phyloP scores from a whole-genome alignment of 2,113 vertebrate genomes.

The Cephalophus harveyi region DNA sequence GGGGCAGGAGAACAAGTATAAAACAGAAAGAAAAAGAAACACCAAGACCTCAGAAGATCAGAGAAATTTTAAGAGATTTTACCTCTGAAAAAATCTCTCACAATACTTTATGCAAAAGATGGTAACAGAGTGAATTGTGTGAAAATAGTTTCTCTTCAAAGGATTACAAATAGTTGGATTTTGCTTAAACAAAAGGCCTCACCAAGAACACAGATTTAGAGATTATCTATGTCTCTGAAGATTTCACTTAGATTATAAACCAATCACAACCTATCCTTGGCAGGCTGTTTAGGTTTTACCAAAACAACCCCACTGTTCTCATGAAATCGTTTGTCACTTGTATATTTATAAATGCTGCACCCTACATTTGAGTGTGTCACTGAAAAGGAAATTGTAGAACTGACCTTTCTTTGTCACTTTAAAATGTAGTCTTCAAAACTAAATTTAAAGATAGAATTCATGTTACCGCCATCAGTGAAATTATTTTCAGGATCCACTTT shows the following conservation, averaged over 20 bases:
- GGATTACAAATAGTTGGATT: background rate
- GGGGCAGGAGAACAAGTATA: background rate
- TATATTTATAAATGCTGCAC: background rate
- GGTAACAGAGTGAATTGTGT: background rate
- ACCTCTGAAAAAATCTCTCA: background rate
- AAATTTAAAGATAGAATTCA: background rate
- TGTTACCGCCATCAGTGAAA: background rate
- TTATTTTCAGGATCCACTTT: background rate
- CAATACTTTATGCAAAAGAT: background rate
- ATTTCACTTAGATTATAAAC: background rate
- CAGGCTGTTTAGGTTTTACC: background rate
- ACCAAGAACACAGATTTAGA: background rate
- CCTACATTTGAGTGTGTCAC: background rate
- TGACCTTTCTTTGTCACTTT: background rate
- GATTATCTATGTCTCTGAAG: background rate
- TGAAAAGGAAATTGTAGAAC: slow-evolving; percentile 14
- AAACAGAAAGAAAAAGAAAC: background rate
- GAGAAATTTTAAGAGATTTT: background rate
- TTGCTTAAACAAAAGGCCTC: background rate
- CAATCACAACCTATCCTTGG: background rate
- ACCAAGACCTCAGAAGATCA: background rate
- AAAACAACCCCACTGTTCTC: background rate
- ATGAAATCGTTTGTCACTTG: background rate
- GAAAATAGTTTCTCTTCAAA: slow-evolving; percentile 27
- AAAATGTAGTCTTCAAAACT: background rate